phyloP scores from a whole-genome alignment of 37 sponge, comb jelly and placozoan genomes.

The Chondrilla cf. caribensis region DNA sequence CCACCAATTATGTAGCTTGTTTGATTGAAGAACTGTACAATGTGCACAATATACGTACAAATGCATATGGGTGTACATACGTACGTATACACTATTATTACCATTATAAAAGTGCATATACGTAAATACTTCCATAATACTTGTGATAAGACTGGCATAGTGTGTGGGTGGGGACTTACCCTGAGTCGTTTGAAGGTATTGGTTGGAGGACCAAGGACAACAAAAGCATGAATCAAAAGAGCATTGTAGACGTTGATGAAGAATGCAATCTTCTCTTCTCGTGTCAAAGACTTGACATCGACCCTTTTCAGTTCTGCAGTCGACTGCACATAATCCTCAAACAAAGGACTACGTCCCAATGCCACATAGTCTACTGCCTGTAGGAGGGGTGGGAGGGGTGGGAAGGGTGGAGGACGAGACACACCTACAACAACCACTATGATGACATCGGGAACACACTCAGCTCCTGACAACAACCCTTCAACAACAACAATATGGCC shows the following conservation, averaged over 20 bases:
- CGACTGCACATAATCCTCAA: constrained; percentile 77
- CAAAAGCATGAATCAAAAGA: constrained; percentile 92
- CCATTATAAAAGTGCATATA: too few relatives aligned
- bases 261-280: constrained; percentile 82
- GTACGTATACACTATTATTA: neutral
- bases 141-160: too few relatives aligned
- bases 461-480: too few relatives aligned
- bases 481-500: too few relatives aligned
- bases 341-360: constrained; percentile 81
- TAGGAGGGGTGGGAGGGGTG: neutral
- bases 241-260: constrained; percentile 97
- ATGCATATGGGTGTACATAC: neutral
- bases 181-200: constrained; percentile 62
- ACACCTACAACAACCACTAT: neutral
- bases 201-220: constrained; percentile 85
- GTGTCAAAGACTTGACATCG: constrained; percentile 47
- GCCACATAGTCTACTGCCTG: constrained; percentile 86
- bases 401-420: neutral
- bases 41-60: neutral
- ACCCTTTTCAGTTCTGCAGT: constrained; percentile 91
- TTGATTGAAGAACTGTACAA: constrained; percentile 72
- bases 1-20: constrained; percentile 91
- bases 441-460: too few relatives aligned
- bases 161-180: constrained; percentile 24
- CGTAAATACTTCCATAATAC: too few relatives aligned